Conservation (phyloP, 2,888 invertebrate genomes). For the Oxystoma pomonae region DNA sequence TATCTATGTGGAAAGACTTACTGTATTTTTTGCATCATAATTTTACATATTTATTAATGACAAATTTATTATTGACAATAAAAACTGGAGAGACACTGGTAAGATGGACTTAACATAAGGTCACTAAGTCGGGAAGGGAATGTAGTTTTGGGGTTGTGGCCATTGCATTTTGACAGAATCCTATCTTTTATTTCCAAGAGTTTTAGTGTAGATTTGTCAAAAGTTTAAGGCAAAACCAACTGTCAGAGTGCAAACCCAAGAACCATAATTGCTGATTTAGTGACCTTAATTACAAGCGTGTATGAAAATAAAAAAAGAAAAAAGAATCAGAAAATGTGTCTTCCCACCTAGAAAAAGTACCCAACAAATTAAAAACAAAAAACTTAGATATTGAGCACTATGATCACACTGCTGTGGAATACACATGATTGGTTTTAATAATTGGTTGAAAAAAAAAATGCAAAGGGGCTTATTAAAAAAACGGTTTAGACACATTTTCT, state of each 20-base stretch:
- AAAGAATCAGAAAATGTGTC: conserved; percentile 79
- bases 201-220: too few species aligned
- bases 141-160: too few species aligned
- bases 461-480: conserved; percentile 20
- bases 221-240: too few species aligned
- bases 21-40: conserved; percentile 33
- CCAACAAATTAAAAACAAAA: conserved; percentile 36
- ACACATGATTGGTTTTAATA: conserved; percentile 30
- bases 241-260: too few species aligned
- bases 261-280: not conserved
- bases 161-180: too few species aligned
- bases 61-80: too few species aligned
- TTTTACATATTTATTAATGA: too few species aligned
- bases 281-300: not conserved
- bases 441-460: conserved; percentile 38
- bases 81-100: too few species aligned
- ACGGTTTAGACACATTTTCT: conserved; percentile 65
- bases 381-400: conserved; percentile 58
- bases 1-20: conserved; percentile 76
- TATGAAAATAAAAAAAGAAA: conserved; percentile 5
- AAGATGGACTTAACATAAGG: too few species aligned
- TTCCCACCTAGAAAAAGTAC: conserved; percentile 64
- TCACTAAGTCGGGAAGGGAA: too few species aligned
- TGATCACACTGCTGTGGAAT: conserved; percentile 49
- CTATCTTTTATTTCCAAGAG: too few species aligned